Conservation (phyloP, 2,797 vertebrate species). For the Garrulus glandarius region DNA sequence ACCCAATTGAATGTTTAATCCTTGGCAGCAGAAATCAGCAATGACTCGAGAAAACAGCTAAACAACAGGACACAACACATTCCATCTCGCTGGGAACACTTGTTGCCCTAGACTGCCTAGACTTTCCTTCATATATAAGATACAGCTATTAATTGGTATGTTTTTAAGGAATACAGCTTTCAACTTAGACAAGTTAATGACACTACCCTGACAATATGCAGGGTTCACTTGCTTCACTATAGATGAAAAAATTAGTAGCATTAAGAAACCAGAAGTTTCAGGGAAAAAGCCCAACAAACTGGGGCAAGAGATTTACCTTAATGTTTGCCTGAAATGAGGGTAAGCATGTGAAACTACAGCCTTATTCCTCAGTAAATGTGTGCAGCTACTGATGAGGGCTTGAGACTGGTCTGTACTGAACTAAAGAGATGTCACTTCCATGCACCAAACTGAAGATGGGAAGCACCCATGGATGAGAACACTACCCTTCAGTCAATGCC, state of each 20-base stretch:
- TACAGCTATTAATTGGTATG: neutral
- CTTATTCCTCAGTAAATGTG: neutral
- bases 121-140: neutral
- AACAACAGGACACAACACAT: neutral
- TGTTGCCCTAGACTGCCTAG: neutral
- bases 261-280: neutral
- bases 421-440: neutral
- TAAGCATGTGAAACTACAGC: neutral
- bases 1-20: neutral
- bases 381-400: neutral
- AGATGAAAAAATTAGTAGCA: neutral
- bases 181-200: neutral
- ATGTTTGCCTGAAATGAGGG: neutral
- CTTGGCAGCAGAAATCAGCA: neutral
- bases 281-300: neutral
- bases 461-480: neutral
- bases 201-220: neutral
- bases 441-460: neutral
- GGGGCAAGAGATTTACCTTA: neutral
- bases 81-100: neutral
- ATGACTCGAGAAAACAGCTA: neutral
- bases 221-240: neutral
- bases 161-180: neutral
- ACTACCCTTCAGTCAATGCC: neutral
- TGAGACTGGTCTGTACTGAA: neutral